A percentile compares a stretch with the other conserved stretches of the same genome.
phyloP scores from a whole-genome alignment of 53 echinoderm and acorn worm genomes.

The Arbacia lixula region DNA sequence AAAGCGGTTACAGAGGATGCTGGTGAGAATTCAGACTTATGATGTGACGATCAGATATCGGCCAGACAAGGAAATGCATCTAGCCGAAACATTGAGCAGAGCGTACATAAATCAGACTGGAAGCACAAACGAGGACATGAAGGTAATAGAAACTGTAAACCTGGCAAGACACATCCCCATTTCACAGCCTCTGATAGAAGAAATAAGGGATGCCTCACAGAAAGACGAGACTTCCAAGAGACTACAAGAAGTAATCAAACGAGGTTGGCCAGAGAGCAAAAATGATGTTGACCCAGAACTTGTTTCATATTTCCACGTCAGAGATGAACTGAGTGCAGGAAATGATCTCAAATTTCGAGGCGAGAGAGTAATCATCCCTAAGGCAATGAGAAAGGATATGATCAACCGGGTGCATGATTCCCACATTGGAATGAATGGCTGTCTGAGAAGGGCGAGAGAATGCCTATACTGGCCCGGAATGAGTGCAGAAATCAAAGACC shows the following conservation, averaged over 20 bases:
- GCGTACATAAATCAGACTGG: constrained; percentile 13
- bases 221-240: constrained; percentile 5
- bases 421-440: constrained; percentile 52
- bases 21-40: constrained; percentile 56
- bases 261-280: constrained; percentile 59
- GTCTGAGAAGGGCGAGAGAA: constrained; percentile 47
- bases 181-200: constrained; percentile 11
- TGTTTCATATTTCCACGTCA: constrained; percentile 52
- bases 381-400: constrained; percentile 44
- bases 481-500: constrained; percentile 54
- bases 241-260: constrained; percentile 28
- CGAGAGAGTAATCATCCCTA: constrained; percentile 25
- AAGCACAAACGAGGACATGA: background rate
- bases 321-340: constrained; percentile 54
- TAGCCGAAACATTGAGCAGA: constrained; percentile 63
- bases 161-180: constrained; percentile 54
- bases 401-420: constrained; percentile 33
- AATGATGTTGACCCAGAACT: background rate
- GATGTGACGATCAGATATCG: constrained; percentile 45
- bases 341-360: constrained; percentile 47
- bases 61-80: constrained; percentile 54
- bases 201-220: constrained; percentile 4
- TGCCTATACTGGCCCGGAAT: constrained; percentile 59
- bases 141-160: constrained; percentile 57
- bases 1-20: constrained; percentile 61